Percentiles rank a stretch among this genome's conserved stretches.
phyloP scores from a whole-genome alignment of 1,140 invertebrate genomes.

The Coenobita brevimanus region DNA sequence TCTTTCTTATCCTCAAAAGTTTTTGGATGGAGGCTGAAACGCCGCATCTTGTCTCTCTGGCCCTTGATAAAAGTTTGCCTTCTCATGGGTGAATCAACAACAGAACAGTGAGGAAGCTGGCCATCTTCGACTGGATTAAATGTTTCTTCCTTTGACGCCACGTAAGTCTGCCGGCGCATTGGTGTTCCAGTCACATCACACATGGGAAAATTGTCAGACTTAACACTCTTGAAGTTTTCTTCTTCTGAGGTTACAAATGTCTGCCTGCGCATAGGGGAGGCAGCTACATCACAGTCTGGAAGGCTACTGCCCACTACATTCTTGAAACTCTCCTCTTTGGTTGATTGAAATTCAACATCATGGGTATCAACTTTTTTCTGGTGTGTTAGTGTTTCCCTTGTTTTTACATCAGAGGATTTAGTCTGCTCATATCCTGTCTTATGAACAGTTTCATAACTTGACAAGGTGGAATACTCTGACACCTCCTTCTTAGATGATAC shows the following conservation, averaged over 20 bases:
- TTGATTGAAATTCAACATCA: background rate
- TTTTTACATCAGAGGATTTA: no score
- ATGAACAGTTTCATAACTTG: no score
- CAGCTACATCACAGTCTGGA: constrained; percentile 13
- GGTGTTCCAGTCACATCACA: constrained; percentile 13
- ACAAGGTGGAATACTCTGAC: no score
- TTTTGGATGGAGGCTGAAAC: background rate
- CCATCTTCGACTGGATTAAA: constrained; percentile 15
- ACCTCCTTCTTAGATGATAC: no score
- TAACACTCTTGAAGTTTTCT: background rate
- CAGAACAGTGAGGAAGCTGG: constrained; percentile 27
- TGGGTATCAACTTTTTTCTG: background rate
- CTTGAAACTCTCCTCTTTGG: background rate
- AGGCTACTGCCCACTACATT: background rate
- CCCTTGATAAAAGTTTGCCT: constrained; percentile 46
- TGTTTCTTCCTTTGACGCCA: background rate
- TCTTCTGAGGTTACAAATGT: constrained; percentile 25
- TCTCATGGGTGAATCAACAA: constrained; percentile 19
- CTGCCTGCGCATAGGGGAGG: constrained; percentile 26
- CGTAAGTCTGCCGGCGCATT: constrained; percentile 31
- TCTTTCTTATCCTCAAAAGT: background rate
- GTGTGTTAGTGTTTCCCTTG: background rate
- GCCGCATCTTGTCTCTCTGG: background rate
- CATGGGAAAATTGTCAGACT: background rate
- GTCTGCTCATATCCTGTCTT: no score